Evolutionary conservation across 1,140 invertebrate genomes (phyloP).

Genomic region (Ectropis grisescens): DNA sequence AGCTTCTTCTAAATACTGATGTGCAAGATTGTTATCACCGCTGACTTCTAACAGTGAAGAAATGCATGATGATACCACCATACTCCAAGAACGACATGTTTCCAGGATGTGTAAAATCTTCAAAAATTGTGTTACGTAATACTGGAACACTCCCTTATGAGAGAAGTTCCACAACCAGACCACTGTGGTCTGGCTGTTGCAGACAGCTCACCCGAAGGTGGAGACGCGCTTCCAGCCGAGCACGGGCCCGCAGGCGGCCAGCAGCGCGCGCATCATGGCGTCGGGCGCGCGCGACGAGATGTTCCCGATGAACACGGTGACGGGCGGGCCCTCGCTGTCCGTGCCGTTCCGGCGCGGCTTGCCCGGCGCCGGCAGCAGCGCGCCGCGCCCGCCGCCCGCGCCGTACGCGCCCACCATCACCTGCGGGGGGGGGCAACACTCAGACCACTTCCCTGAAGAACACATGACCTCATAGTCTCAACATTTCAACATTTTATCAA

Average conservation of each 20-base stretch:
- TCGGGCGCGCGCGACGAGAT: conserved; percentile 97
- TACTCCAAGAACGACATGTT: too few species aligned
- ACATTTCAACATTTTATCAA: not conserved
- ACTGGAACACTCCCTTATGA: too few species aligned
- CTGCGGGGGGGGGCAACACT: too few species aligned
- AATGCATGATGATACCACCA: too few species aligned
- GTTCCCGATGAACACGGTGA: conserved; percentile 99
- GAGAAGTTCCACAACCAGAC: too few species aligned
- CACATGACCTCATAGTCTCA: not conserved
- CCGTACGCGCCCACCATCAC: conserved; percentile 52
- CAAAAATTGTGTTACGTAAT: too few species aligned
- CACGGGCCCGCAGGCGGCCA: conserved; percentile 92
- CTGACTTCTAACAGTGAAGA: too few species aligned
- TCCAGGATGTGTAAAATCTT: too few species aligned
- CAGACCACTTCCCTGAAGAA: conserved; percentile 1
- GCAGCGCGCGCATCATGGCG: conserved; percentile 92
- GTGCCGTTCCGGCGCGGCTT: conserved; percentile 32
- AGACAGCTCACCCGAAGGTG: conserved; percentile 97
- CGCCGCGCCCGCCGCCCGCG: conserved; percentile 32
- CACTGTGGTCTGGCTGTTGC: too few species aligned
- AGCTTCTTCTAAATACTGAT: too few species aligned
- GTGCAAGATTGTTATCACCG: too few species aligned
- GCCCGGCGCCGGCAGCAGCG: conserved; percentile 72
- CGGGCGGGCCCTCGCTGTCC: conserved; percentile 81
- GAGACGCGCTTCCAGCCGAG: conserved; percentile 98